Evolutionary conservation across 2,888 invertebrate genomes (phyloP).

Genomic region (Eurois occulta): DNA sequence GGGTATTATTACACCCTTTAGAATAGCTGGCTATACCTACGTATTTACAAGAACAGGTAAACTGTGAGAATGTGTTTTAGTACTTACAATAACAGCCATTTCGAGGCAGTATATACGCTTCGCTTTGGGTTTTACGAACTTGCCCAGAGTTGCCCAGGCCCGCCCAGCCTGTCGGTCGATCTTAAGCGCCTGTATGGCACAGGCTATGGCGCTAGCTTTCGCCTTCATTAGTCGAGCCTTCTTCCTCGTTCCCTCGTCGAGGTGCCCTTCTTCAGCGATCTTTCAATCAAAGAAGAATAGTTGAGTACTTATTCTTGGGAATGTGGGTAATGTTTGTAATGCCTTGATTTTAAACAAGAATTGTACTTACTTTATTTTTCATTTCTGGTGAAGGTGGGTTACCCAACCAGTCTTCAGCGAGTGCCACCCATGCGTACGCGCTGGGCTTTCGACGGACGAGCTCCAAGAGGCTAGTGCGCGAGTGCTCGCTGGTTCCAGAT

Average conservation of each 20-base stretch:
- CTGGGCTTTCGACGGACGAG: conserved; percentile 81
- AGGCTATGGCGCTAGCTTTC: conserved; percentile 74
- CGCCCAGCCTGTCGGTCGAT: conserved; percentile 80
- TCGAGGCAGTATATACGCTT: conserved; percentile 78
- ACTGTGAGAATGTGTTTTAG: background rate
- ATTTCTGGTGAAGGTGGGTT: background rate
- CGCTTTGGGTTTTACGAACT: conserved; percentile 75
- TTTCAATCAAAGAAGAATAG: conserved; percentile 4
- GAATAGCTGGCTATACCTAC: too few species aligned
- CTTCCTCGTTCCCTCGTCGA: background rate
- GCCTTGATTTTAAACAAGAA: background rate
- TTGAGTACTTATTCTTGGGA: background rate
- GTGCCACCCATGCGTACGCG: conserved; percentile 84
- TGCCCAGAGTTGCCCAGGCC: conserved; percentile 82
- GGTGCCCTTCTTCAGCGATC: background rate
- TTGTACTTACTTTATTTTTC: conserved; percentile 8
- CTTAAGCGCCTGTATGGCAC: conserved; percentile 81
- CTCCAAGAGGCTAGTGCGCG: conserved; percentile 76
- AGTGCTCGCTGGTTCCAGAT: conserved; percentile 70
- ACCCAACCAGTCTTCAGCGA: conserved; percentile 82
- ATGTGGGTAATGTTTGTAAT: background rate
- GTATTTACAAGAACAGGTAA: background rate
- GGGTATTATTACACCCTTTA: too few species aligned
- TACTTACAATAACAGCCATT: conserved; percentile 79
- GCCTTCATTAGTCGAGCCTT: background rate